Conservation (phyloP, 2,888 invertebrate species). For the Catotricha subobsoleta region DNA sequence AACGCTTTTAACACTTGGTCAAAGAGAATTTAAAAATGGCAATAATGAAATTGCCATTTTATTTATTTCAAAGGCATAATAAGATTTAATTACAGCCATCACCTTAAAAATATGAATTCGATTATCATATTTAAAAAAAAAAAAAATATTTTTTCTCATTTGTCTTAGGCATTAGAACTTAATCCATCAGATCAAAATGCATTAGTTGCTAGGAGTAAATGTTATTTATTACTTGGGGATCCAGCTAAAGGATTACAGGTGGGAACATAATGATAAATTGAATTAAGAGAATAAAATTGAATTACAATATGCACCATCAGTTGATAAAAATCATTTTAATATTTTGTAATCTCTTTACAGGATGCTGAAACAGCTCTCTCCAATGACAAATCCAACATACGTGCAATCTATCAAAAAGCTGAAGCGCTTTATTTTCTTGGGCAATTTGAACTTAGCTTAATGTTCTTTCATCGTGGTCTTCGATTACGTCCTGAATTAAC, state of each 20-base stretch:
- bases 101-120: too few relatives aligned
- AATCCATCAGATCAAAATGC: constrained; percentile 72
- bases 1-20: constrained; percentile 54
- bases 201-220: constrained; percentile 74
- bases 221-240: constrained; percentile 70
- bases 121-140: too few relatives aligned
- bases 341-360: constrained; percentile 15
- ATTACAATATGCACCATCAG: too few relatives aligned
- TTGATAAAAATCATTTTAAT: neutral
- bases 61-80: constrained; percentile 56
- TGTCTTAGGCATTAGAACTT: constrained; percentile 60
- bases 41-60: constrained; percentile 51
- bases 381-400: constrained; percentile 50
- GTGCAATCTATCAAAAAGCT: constrained; percentile 74
- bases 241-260: constrained; percentile 52
- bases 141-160: too few relatives aligned
- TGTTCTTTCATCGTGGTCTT: constrained; percentile 77
- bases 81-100: neutral
- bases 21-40: constrained; percentile 57
- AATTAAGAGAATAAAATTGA: neutral
- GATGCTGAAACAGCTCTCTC: constrained; percentile 72
- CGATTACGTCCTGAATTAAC: constrained; percentile 69
- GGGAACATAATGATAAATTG: neutral
- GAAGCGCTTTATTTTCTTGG: constrained; percentile 82
- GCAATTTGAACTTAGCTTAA: constrained; percentile 82